A percentile compares a stretch with the other conserved stretches of the same genome.
Conservation (phyloP, 2,797 vertebrate species). For the Sebastolobus altivelis region DNA sequence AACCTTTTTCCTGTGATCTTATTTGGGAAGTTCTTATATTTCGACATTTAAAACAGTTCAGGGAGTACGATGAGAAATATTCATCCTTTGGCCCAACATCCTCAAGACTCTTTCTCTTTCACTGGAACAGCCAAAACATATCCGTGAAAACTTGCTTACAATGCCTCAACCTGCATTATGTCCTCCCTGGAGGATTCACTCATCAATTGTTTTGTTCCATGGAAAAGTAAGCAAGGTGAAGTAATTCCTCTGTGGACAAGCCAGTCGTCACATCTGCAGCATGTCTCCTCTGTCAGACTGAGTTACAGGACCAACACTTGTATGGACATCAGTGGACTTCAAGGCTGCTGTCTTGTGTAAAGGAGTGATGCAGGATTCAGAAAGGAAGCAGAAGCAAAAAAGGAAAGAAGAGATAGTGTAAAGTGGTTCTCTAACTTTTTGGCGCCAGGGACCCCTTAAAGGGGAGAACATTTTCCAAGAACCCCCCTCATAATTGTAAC, state of each 20-base stretch:
- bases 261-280: slow-evolving; percentile 5
- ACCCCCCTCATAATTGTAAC: too few relatives aligned
- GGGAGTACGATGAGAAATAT: not conserved
- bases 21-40: not conserved
- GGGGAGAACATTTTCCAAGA: too few relatives aligned
- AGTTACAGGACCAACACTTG: not conserved
- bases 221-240: slow-evolving; percentile 5
- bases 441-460: not conserved
- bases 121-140: not conserved
- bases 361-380: not conserved
- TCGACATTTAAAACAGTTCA: not conserved
- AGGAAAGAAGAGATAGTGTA: not conserved
- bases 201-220: slow-evolving; percentile 12
- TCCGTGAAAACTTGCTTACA: not conserved
- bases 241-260: not conserved
- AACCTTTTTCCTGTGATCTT: not conserved
- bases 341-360: not conserved
- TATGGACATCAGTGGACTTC: not conserved
- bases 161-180: not conserved
- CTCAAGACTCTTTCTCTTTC: not conserved
- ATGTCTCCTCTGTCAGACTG: not conserved
- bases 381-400: not conserved
- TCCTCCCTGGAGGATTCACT: slow-evolving; percentile 1
- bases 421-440: too few relatives aligned
- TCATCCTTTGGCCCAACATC: not conserved